These are phyloP conservation scores for Scelioninae gen. 2 DNA, from an alignment of 2,888 invertebrate species.

Conservation along the genomic window DNA sequence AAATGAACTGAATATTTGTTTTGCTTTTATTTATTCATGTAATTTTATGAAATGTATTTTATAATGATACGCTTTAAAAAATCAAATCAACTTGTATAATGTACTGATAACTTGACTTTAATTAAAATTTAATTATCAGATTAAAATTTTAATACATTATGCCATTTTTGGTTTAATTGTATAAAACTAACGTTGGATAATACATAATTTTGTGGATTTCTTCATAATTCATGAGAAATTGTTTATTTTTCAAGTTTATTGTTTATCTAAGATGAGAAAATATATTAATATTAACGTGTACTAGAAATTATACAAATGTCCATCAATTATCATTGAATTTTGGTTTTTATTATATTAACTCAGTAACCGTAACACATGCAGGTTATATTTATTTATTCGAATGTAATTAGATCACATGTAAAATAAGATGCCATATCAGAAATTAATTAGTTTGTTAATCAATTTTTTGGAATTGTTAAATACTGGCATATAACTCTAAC, in stretches of 20 bases:
- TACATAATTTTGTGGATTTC: not conserved
- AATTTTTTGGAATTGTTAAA: constrained; percentile 27
- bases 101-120: no score
- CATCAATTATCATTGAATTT: constrained; percentile 43
- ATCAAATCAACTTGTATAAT: no score
- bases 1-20: no score
- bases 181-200: no score
- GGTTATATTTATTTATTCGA: constrained; percentile 31
- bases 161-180: no score
- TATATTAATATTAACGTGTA: constrained; percentile 43
- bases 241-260: constrained; percentile 1
- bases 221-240: constrained; percentile 27
- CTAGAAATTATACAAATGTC: constrained; percentile 50
- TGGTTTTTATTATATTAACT: constrained; percentile 47
- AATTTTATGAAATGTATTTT: no score
- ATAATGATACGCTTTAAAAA: no score
- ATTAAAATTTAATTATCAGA: no score
- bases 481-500: constrained; percentile 6
- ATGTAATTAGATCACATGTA: constrained; percentile 26
- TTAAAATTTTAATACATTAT: no score
- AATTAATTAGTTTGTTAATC: constrained; percentile 30
- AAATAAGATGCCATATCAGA: constrained; percentile 18
- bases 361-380: constrained; percentile 52
- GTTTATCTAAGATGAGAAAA: constrained; percentile 22
- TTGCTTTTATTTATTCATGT: no score